Evolutionary conservation across 2,113 vertebrate genomes (phyloP).

Genomic region (Atrichornis clamosus): DNA sequence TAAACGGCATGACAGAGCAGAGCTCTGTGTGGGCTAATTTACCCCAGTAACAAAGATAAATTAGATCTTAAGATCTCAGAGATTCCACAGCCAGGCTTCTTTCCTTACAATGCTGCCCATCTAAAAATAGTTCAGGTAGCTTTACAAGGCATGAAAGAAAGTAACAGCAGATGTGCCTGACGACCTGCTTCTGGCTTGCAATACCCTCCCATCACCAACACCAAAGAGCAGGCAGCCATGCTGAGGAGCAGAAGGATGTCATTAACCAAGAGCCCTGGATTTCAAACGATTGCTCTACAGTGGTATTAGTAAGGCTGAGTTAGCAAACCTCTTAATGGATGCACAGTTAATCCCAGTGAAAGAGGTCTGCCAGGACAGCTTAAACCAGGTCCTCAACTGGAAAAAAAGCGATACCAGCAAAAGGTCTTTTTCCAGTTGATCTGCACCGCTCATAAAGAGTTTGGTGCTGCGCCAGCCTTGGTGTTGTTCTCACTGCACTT

Average conservation of each 20-base stretch:
- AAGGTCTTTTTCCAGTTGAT: conserved; percentile 22
- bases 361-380: background rate
- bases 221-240: background rate
- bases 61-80: background rate
- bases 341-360: background rate
- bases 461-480: background rate
- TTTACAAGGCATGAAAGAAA: background rate
- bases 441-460: accelerated
- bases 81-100: background rate
- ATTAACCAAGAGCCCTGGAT: background rate
- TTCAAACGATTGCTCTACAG: background rate
- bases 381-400: background rate
- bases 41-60: background rate
- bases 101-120: background rate
- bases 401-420: background rate
- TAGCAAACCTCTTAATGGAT: background rate
- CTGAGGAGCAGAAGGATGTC: background rate
- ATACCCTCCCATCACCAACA: background rate
- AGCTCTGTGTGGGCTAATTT: background rate
- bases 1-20: background rate
- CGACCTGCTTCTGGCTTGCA: background rate
- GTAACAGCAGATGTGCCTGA: background rate
- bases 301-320: background rate
- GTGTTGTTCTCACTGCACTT: background rate
- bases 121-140: background rate